A percentile compares a stretch with the other conserved stretches of the same genome.
Conservation (phyloP, 2,888 invertebrate genomes). For the Ramazzottius varieornatus region DNA sequence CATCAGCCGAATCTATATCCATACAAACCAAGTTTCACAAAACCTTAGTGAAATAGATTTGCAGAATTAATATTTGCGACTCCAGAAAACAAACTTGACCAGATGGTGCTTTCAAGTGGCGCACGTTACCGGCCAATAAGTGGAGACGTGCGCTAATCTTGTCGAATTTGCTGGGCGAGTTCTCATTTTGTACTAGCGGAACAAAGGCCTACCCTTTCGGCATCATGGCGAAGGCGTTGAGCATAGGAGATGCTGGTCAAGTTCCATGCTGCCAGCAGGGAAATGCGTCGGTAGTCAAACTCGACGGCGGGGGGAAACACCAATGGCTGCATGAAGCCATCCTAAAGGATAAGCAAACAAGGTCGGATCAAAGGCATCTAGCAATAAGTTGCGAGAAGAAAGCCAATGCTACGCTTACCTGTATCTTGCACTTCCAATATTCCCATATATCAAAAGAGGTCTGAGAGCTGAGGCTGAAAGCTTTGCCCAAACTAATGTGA, state of each 20-base stretch:
- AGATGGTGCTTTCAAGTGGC: no score
- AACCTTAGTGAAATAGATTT: no score
- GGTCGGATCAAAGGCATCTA: no score
- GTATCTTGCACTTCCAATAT: neutral
- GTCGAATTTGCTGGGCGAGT: no score
- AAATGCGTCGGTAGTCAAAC: neutral
- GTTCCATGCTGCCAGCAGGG: neutral
- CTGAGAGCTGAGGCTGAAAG: neutral
- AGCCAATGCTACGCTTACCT: no score
- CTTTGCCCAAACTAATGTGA: neutral
- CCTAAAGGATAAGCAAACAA: neutral
- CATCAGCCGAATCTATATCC: neutral
- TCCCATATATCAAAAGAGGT: neutral
- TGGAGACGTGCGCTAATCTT: no score
- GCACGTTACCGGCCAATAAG: no score
- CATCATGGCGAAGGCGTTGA: neutral
- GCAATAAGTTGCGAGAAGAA: no score
- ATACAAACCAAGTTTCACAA: neutral
- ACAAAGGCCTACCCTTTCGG: neutral
- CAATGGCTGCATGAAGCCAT: neutral
- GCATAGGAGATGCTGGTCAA: neutral
- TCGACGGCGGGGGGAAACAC: neutral
- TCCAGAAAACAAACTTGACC: no score
- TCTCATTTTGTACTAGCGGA: no score
- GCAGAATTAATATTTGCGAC: no score